Conservation (phyloP, 2,888 invertebrate genomes). For the Serripes groenlandicus region DNA sequence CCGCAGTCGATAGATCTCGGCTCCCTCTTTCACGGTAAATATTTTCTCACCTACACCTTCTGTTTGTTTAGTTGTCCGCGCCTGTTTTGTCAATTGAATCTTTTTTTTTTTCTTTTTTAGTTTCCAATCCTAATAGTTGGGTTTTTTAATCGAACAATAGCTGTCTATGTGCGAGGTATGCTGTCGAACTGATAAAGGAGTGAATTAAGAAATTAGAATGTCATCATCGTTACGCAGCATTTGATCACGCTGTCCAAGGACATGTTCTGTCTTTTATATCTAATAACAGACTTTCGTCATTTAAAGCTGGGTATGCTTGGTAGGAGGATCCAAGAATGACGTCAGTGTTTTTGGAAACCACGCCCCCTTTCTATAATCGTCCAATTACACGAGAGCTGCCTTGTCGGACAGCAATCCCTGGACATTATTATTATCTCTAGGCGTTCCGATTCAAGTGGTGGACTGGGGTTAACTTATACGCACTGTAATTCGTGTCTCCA, state of each 20-base stretch:
- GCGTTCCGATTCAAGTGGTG: too few species aligned
- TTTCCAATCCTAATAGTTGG: background rate
- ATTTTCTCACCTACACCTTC: background rate
- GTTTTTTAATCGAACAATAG: background rate
- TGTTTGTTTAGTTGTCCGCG: background rate
- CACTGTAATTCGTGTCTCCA: too few species aligned
- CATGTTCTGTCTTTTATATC: background rate
- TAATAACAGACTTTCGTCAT: too few species aligned
- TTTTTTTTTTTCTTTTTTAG: background rate
- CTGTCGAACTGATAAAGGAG: background rate
- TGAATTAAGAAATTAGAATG: background rate
- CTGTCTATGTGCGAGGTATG: background rate
- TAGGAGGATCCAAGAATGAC: too few species aligned
- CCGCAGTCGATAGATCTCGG: background rate
- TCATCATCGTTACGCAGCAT: slow-evolving; percentile 7
- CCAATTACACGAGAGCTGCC: too few species aligned
- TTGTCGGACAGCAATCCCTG: too few species aligned
- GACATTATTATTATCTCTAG: too few species aligned
- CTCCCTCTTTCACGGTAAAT: background rate
- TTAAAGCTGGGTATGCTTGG: too few species aligned
- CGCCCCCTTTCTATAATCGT: too few species aligned
- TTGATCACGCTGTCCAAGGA: background rate
- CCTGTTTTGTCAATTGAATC: background rate
- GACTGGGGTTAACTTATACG: too few species aligned
- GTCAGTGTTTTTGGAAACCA: too few species aligned